Percentiles rank a stretch among this genome's conserved stretches.
Evolutionary conservation across 2,113 vertebrate genomes (phyloP).

Genomic region (Pelvicachromis taeniatus): DNA sequence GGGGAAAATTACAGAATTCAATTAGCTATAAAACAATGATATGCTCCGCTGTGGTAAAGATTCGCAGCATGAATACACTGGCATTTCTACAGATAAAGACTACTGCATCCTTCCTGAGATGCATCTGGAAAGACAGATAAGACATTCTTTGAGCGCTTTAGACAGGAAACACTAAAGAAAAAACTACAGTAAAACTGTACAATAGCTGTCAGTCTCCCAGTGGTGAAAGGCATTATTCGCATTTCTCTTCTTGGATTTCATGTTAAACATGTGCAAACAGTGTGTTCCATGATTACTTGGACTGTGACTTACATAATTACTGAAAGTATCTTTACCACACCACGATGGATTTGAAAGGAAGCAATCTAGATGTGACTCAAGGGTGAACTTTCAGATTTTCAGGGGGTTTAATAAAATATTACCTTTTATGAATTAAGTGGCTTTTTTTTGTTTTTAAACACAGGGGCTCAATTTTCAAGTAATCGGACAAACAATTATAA

Average conservation of each 20-base stretch:
- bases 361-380: neutral
- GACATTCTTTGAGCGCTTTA: slow-evolving; percentile 9
- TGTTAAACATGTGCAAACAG: neutral
- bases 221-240: neutral
- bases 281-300: neutral
- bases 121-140: slow-evolving; percentile 53
- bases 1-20: slow-evolving; percentile 24
- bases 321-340: neutral
- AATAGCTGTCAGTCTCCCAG: slow-evolving; percentile 25
- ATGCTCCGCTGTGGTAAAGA: slow-evolving; percentile 3
- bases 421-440: neutral
- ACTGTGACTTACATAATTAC: neutral
- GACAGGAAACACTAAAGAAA: neutral
- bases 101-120: slow-evolving; percentile 6
- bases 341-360: neutral
- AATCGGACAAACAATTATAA: neutral
- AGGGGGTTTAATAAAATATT: neutral
- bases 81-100: slow-evolving; percentile 20
- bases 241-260: neutral
- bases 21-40: slow-evolving; percentile 41
- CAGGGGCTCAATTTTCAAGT: neutral
- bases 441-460: neutral
- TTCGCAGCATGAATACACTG: neutral
- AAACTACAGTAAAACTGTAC: neutral
- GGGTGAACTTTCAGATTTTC: neutral